Evolutionary conservation across 2,797 vertebrate species (phyloP).

Genomic region (Esox lucius): DNA sequence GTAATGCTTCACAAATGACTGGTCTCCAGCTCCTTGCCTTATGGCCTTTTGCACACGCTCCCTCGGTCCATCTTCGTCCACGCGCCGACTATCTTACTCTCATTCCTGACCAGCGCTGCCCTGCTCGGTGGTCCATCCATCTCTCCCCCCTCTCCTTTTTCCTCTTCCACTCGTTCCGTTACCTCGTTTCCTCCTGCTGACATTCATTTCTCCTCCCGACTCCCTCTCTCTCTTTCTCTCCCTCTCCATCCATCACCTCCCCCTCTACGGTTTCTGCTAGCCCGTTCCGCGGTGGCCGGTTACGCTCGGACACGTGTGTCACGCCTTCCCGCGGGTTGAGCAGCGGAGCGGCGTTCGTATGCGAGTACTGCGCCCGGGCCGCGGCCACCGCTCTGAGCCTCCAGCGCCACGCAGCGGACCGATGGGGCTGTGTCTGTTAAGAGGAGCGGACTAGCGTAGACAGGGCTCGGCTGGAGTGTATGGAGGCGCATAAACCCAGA

Average conservation of each 20-base stretch:
- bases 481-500: background rate
- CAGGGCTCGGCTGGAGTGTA: background rate
- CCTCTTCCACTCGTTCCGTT: constrained; percentile 20
- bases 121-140: too few species aligned
- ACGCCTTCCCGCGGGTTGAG: background rate
- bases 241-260: background rate
- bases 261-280: background rate
- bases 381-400: background rate
- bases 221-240: background rate
- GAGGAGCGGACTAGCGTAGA: too few species aligned
- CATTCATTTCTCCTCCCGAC: background rate
- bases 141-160: too few species aligned
- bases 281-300: background rate
- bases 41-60: background rate
- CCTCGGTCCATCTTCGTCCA: constrained; percentile 24
- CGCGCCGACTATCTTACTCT: background rate
- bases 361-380: background rate
- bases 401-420: background rate
- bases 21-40: background rate
- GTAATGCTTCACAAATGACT: background rate
- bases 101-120: background rate
- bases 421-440: background rate
- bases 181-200: background rate
- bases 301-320: background rate
- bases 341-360: background rate